phyloP scores from a whole-genome alignment of 2,888 invertebrate genomes.

The Omphaloscelis lunosa region DNA sequence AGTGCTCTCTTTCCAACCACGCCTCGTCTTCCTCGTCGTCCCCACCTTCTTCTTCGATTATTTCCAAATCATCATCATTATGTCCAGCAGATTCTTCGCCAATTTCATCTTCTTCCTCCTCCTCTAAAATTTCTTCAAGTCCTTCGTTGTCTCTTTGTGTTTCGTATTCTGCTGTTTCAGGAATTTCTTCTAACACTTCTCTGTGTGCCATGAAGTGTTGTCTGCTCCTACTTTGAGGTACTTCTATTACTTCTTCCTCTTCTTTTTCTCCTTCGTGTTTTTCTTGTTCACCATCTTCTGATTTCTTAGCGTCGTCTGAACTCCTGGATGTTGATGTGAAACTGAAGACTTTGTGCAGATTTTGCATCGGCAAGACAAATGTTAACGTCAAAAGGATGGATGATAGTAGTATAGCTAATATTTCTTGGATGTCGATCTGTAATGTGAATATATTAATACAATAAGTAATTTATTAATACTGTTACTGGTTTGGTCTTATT shows the following conservation, averaged over 20 bases:
- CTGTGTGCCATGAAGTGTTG: conserved; percentile 83
- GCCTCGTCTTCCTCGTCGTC: conserved; percentile 84
- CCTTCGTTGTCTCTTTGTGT: conserved; percentile 82
- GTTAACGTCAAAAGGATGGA: conserved; percentile 91
- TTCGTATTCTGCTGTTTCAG: conserved; percentile 86
- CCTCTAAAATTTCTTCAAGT: conserved; percentile 86
- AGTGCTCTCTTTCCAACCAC: conserved; percentile 80
- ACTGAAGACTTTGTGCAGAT: conserved; percentile 79
- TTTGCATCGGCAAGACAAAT: conserved; percentile 92
- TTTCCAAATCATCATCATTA: conserved; percentile 81
- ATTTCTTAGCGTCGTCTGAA: conserved; percentile 49
- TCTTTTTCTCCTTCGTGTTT: conserved; percentile 66
- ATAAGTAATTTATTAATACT: not conserved
- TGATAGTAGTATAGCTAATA: conserved; percentile 86
- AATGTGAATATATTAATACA: conserved; percentile 54
- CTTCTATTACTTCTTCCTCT: conserved; percentile 70
- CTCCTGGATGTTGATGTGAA: conserved; percentile 68
- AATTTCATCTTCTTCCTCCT: conserved; percentile 80
- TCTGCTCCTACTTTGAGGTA: conserved; percentile 72
- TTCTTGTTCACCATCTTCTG: conserved; percentile 55
- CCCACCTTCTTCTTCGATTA: conserved; percentile 85
- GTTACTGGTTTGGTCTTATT: not conserved
- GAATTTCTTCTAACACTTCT: conserved; percentile 87
- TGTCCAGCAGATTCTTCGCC: conserved; percentile 72
- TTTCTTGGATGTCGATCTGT: conserved; percentile 91